Evolutionary conservation across 1,140 invertebrate species (phyloP).

Genomic region (Yoshiicerus persimilis): DNA sequence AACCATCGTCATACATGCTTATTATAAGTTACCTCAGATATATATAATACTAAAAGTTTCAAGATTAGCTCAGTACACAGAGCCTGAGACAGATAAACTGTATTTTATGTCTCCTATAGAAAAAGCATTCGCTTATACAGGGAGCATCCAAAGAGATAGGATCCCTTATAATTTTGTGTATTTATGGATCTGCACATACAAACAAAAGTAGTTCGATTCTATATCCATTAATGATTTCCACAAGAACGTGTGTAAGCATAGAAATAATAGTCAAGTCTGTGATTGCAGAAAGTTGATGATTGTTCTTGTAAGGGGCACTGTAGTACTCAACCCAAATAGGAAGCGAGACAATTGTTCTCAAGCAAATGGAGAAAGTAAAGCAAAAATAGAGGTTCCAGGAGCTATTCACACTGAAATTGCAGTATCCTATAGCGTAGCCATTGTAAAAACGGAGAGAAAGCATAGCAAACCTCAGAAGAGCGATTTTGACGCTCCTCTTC

Average conservation of each 20-base stretch:
- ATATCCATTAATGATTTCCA: neutral
- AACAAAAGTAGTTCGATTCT: neutral
- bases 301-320: neutral
- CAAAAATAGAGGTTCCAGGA: neutral
- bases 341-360: neutral
- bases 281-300: slow-evolving; percentile 9
- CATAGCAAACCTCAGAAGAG: slow-evolving; percentile 9
- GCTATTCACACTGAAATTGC: neutral
- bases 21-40: too few species aligned
- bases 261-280: neutral
- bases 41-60: too few species aligned
- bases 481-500: slow-evolving; percentile 1
- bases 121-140: neutral
- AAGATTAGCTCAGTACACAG: too few species aligned
- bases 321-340: too few species aligned
- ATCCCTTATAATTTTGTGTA: neutral
- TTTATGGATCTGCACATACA: neutral
- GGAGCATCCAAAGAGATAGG: too few species aligned
- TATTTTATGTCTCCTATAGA: too few species aligned
- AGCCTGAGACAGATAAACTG: too few species aligned
- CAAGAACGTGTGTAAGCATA: neutral
- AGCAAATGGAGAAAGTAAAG: neutral
- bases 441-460: neutral
- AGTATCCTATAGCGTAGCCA: neutral
- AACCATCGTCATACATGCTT: too few species aligned